Base-by-base conservation (phyloP, 2,888 invertebrate species). In the Agapetus fuscipes region DNA sequence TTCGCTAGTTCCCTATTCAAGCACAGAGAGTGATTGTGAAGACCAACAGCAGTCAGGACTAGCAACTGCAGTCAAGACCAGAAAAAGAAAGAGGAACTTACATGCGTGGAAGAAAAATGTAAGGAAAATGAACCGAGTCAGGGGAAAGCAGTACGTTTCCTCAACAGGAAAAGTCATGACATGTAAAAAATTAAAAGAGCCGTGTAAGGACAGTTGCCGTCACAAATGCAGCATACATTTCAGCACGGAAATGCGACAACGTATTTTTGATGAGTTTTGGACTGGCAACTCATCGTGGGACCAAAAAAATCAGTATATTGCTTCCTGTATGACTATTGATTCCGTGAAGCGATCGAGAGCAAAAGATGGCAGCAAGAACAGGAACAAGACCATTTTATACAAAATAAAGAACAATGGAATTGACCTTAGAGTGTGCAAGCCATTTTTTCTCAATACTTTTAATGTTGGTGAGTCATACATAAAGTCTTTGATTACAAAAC, bases 221-320 rank as follows among this genome's bases (percentile, higher is more conserved):
- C 17, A 32, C 17, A 17, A 32, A 32, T 32, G 32, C 20, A 32
- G 12, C 17, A 16, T 17, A 7, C 17, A 17, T 16, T 32, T 32
- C 20, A 32, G 32, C 20, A 17, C 17, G 17, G 32, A 32, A 32
- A 17, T 17, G 32, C 32, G 20, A 17, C 12, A 32, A 17, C 17
- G n/a, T 32, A 32, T 32, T 32, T 32, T 32, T 32, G 32, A 32
- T 32, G 32, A 32, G 7, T 32, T 32, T 32, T 32, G 32, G 32
- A n/a, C 17, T 9, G 17, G 20, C 11, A 32, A 32, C 17, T 4
- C 12, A 17, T 32, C 20, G 10, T 32, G 32, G 32, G 32, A 32
- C 20, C 17, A 32, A 12, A 32, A 32, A 32, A 32, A 32, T 17
- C 32, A 32, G 15, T 30, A 9, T 32, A 11, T 32, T 32, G 17